phyloP scores from a whole-genome alignment of 2,888 invertebrate genomes.

The Polietes domitor region DNA sequence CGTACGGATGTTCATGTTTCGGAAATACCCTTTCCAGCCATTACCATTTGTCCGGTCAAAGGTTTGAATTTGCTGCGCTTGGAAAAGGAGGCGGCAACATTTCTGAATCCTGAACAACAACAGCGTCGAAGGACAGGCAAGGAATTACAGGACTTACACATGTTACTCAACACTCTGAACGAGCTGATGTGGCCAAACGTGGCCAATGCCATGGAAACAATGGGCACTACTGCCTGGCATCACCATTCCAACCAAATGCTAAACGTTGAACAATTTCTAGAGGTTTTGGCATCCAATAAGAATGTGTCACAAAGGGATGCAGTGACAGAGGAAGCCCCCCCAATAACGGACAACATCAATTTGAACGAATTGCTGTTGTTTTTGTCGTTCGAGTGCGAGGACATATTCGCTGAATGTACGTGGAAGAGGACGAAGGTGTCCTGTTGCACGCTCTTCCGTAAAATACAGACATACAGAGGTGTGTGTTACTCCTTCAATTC shows the following conservation, averaged over 20 bases:
- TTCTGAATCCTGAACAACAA: not conserved
- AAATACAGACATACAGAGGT: constrained; percentile 42
- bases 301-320: not conserved
- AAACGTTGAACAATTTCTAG: constrained; percentile 7
- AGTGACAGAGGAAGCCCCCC: not conserved
- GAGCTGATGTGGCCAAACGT: constrained; percentile 22
- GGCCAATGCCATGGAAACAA: not conserved
- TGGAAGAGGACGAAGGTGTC: constrained; percentile 70
- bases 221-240: not conserved
- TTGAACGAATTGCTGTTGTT: constrained; percentile 46
- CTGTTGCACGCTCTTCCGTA: constrained; percentile 71
- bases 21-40: constrained; percentile 73
- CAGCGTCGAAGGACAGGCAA: not conserved
- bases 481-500: constrained; percentile 72
- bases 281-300: not conserved
- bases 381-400: constrained; percentile 65
- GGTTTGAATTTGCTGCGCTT: constrained; percentile 19
- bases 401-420: constrained; percentile 70
- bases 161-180: constrained; percentile 24
- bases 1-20: constrained; percentile 76
- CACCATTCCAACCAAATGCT: not conserved
- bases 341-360: not conserved
- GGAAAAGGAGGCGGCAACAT: not conserved
- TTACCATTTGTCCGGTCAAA: constrained; percentile 72
- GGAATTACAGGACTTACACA: constrained; percentile 4